Conservation (phyloP, 2,888 invertebrate species). For the Idaea dimidiata region DNA sequence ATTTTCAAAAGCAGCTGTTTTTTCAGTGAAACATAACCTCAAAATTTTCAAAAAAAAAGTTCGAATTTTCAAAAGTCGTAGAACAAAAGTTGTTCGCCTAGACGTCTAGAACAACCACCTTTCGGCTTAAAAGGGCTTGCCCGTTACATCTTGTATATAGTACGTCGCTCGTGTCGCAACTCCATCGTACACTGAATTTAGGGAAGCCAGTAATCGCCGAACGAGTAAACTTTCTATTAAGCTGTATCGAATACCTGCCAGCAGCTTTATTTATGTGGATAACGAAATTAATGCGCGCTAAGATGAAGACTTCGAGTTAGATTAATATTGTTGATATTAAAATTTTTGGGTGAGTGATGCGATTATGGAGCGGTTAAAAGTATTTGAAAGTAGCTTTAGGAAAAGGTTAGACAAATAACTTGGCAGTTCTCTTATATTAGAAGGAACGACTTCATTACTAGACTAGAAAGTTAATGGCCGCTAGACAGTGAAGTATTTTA, state of each 20-base stretch:
- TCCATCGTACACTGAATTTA: slow-evolving; percentile 12
- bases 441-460: no score
- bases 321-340: neutral
- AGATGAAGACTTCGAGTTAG: neutral
- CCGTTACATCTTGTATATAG: no score
- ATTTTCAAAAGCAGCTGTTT: no score
- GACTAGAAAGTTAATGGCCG: no score
- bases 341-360: neutral
- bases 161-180: neutral
- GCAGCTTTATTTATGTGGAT: slow-evolving; percentile 27
- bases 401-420: neutral
- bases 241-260: slow-evolving; percentile 44
- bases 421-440: no score
- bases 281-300: slow-evolving; percentile 19
- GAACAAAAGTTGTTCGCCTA: no score
- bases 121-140: no score
- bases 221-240: slow-evolving; percentile 44
- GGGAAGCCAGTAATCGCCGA: slow-evolving; percentile 40
- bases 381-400: neutral
- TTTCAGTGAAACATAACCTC: no score
- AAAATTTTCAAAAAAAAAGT: no score
- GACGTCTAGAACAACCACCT: no score
- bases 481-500: no score
- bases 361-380: neutral
- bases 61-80: no score